Evolutionary conservation across 2,888 invertebrate genomes (phyloP), one percentile per base, ranked within the genome.

Genomic region (Trichacis sp.): DNA sequence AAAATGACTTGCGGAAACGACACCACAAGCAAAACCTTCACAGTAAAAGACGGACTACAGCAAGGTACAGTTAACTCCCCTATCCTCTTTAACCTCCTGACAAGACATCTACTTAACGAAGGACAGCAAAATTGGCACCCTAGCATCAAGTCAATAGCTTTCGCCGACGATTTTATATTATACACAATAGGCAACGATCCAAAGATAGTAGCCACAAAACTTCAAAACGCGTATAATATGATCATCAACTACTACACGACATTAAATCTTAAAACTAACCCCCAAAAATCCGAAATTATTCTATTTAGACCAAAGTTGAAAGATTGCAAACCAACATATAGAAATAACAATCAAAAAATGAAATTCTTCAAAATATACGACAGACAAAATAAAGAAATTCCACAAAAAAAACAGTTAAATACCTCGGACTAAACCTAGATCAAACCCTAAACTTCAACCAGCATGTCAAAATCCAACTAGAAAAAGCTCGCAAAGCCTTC

Each of bases 51-150:
- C 11, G 69, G 71, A 0, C 45, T 70, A n/a, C 68, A 64, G 12
- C 69, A 72, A 36, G 68, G 69, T 1, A 68, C 64, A 0, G 68
- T 73, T 0, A 68, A 53, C 1, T 62, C 70, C 0, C 70, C 71
- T 1, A 9, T 59, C 0, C 12, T 71, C 0, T 72, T 69, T 24
- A 70, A 67, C 14, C 64, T 72, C 0, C 68, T 46, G 15, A 70
- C 50, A 0, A 18, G 40, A 9, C 57, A 64, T 12, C 36, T 68
- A 1, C 40, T 69, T 1, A 69, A 64, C 1, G 17, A 56, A 1
- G 68, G 67, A 19, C 42, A 62, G 0, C 38, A 72, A 1, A 71
- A 73, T 1, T 11, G 19, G 0, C 42, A 38, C 1, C 52, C 52
- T 2, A 12, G 14, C 0, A 43, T 52, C 0, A 42, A 53, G n/a